Conservation (phyloP, 2,888 invertebrate species). For the Fabriciana adippe region DNA sequence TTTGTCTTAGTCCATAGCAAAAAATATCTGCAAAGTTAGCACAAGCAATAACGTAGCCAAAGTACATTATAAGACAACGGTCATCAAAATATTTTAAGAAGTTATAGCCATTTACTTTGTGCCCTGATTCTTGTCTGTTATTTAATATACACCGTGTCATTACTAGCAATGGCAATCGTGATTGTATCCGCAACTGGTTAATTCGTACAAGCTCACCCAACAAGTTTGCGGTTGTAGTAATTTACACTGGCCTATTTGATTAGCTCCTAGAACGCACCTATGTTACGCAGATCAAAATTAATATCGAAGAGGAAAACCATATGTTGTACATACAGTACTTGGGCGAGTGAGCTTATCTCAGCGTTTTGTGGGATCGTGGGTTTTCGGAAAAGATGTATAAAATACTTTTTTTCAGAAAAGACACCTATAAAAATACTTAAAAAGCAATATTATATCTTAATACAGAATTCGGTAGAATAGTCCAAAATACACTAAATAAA, state of each 20-base stretch:
- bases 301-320: not conserved
- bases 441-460: no score
- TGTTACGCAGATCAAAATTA: slow-evolving; percentile 30
- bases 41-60: no score
- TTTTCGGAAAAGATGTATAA: no score
- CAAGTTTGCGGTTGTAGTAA: slow-evolving; percentile 31
- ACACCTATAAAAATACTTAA: no score
- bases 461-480: no score
- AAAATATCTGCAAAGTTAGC: no score
- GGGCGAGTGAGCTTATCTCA: no score
- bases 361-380: no score
- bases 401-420: no score
- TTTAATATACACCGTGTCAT: slow-evolving; percentile 18
- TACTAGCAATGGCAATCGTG: slow-evolving; percentile 24
- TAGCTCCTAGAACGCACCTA: slow-evolving; percentile 31
- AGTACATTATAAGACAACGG: no score
- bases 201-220: slow-evolving; percentile 38
- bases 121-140: slow-evolving; percentile 8
- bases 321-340: slow-evolving; percentile 1
- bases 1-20: no score
- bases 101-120: not conserved
- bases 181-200: slow-evolving; percentile 33
- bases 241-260: slow-evolving; percentile 36
- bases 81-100: not conserved
- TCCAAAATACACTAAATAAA: no score